Percentiles rank a stretch among this genome's conserved stretches.
Conservation (phyloP, 1,140 invertebrate genomes). For the Anoplolepis gracilipes region DNA sequence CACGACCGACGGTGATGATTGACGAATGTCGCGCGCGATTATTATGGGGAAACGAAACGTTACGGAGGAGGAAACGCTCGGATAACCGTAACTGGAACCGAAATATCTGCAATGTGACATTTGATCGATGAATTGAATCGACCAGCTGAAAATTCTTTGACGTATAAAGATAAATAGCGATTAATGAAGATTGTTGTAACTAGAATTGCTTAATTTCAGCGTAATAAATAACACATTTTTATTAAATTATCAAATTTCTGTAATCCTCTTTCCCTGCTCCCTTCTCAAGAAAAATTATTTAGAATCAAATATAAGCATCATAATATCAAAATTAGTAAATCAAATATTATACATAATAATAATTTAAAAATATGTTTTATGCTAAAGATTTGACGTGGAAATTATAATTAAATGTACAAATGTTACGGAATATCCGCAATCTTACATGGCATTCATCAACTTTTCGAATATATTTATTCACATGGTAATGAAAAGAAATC, state of each 20-base stretch:
- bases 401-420: not conserved
- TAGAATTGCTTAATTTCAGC: not conserved
- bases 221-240: too few relatives aligned
- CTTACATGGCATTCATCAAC: not conserved
- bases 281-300: not conserved
- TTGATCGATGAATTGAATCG: not conserved
- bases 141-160: not conserved
- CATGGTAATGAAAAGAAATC: slow-evolving; percentile 43
- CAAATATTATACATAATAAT: not conserved
- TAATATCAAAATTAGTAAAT: too few relatives aligned
- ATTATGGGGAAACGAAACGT: slow-evolving; percentile 45
- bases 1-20: slow-evolving; percentile 63
- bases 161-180: not conserved
- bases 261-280: not conserved
- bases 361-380: not conserved
- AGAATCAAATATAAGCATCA: too few relatives aligned
- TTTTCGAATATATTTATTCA: not conserved
- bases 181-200: not conserved
- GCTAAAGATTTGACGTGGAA: not conserved
- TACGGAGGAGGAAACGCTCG: slow-evolving; percentile 27
- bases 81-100: not conserved
- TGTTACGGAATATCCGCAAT: not conserved
- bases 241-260: not conserved
- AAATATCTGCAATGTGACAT: not conserved
- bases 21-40: slow-evolving; percentile 58